phyloP scores from a whole-genome alignment of 2,888 invertebrate genomes.

The Drosophila testacea region DNA sequence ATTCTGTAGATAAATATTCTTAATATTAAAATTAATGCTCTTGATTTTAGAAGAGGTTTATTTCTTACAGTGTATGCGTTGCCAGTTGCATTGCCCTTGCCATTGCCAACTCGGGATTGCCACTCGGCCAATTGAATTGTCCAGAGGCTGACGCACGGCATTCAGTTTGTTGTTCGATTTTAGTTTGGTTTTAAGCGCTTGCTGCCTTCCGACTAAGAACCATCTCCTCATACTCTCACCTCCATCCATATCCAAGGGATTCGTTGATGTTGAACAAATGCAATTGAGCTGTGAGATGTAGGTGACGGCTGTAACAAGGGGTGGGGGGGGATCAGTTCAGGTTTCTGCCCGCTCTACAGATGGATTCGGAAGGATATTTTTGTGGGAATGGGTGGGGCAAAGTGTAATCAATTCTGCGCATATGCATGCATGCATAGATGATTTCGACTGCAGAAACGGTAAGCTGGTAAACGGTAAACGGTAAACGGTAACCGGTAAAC shows the following conservation, averaged over 20 bases:
- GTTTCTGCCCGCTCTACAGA: background rate
- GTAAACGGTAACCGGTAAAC: slow-evolving; percentile 1
- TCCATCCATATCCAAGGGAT: slow-evolving; percentile 19
- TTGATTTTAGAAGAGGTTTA: no score
- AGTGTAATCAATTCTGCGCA: slow-evolving; percentile 59
- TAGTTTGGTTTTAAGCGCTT: slow-evolving; percentile 51
- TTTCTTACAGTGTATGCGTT: background rate
- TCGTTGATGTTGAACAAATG: slow-evolving; percentile 66
- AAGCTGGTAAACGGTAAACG: slow-evolving; percentile 4
- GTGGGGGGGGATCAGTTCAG: slow-evolving; percentile 4
- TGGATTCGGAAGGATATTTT: background rate
- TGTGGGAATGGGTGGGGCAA: background rate
- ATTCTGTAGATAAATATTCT: no score
- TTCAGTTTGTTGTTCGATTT: slow-evolving; percentile 62
- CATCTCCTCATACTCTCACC: background rate
- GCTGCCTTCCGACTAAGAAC: slow-evolving; percentile 15
- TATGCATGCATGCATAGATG: slow-evolving; percentile 47
- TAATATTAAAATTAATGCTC: no score
- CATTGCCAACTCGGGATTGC: slow-evolving; percentile 15
- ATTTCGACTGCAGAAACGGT: slow-evolving; percentile 19
- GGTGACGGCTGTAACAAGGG: slow-evolving; percentile 2
- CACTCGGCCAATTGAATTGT: slow-evolving; percentile 70
- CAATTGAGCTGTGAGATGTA: slow-evolving; percentile 48
- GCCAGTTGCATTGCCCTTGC: slow-evolving; percentile 15
- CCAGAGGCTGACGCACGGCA: slow-evolving; percentile 46